Conservation (phyloP, 2,797 vertebrate species). For the Vultur gryphus region DNA sequence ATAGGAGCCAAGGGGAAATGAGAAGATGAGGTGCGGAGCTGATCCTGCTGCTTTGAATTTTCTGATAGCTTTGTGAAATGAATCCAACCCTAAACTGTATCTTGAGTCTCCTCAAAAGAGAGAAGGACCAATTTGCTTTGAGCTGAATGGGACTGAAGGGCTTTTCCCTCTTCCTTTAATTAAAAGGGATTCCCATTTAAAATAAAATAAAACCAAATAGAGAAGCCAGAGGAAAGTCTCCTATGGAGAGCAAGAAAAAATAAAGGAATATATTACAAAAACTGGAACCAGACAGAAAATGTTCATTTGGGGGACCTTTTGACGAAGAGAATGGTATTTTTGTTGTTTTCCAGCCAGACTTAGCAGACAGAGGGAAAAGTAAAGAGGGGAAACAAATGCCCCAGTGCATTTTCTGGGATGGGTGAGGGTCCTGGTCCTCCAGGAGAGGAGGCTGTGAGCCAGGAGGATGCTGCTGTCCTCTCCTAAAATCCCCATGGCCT, state of each 20-base stretch:
- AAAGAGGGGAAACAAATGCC: neutral
- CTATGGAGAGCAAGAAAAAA: neutral
- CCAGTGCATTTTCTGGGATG: neutral
- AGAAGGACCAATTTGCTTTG: constrained; percentile 3
- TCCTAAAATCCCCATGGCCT: neutral
- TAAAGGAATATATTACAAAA: neutral
- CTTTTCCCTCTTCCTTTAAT: constrained; percentile 33
- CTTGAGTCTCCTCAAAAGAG: neutral
- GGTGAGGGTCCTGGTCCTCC: neutral
- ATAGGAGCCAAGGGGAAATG: neutral
- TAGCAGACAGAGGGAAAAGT: neutral
- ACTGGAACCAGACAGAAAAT: neutral
- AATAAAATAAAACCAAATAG: neutral
- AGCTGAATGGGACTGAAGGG: constrained; percentile 32
- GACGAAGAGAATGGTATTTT: neutral
- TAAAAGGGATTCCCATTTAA: constrained; percentile 26
- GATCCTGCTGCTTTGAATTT: neutral
- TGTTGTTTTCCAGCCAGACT: neutral
- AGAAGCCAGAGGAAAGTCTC: neutral
- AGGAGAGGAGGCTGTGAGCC: neutral
- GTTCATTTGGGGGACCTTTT: neutral
- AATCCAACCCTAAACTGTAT: constrained; percentile 1
- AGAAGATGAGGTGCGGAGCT: neutral
- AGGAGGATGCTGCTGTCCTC: neutral
- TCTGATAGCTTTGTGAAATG: neutral